Conservation (phyloP, 2,797 vertebrate species). For the Hoplostethus mediterraneus region DNA sequence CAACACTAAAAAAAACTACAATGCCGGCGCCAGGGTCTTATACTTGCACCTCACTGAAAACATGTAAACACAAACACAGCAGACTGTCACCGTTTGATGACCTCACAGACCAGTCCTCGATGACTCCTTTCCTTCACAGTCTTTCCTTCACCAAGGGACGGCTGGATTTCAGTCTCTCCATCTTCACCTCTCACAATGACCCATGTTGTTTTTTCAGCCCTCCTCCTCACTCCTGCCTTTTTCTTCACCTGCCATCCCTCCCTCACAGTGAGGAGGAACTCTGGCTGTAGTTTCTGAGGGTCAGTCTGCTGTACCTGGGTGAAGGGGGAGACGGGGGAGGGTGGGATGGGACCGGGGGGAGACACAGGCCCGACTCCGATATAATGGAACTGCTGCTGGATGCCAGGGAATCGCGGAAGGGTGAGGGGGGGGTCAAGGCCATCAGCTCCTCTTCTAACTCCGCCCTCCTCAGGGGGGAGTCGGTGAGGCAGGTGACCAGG, state of each 20-base stretch:
- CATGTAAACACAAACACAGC: conserved; percentile 84
- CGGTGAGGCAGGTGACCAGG: conserved; percentile 82
- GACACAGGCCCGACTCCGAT: conserved; percentile 88
- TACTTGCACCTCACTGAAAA: conserved; percentile 70
- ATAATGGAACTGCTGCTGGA: conserved; percentile 91
- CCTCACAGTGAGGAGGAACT: conserved; percentile 98
- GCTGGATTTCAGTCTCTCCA: conserved; percentile 47
- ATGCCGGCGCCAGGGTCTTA: conserved; percentile 45
- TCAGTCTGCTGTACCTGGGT: conserved; percentile 92
- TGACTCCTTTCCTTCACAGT: conserved; percentile 33
- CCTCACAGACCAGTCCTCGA: conserved; percentile 47
- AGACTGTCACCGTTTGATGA: conserved; percentile 47
- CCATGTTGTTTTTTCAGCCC: conserved; percentile 30
- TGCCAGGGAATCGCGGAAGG: conserved; percentile 95
- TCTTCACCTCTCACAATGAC: conserved; percentile 5
- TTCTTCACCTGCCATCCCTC: conserved; percentile 2
- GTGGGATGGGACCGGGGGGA: conserved; percentile 78
- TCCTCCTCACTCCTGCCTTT: conserved; percentile 19
- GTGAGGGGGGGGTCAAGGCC: conserved; percentile 95
- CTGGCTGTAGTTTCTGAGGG: conserved; percentile 97
- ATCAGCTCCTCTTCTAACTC: conserved; percentile 96
- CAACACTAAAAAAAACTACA: conserved; percentile 58
- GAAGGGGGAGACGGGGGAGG: conserved; percentile 86
- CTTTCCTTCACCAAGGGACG: conserved; percentile 25
- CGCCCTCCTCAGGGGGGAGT: conserved; percentile 85